phyloP scores from a whole-genome alignment of 2,113 vertebrate genomes.

The Macrotus californicus region DNA sequence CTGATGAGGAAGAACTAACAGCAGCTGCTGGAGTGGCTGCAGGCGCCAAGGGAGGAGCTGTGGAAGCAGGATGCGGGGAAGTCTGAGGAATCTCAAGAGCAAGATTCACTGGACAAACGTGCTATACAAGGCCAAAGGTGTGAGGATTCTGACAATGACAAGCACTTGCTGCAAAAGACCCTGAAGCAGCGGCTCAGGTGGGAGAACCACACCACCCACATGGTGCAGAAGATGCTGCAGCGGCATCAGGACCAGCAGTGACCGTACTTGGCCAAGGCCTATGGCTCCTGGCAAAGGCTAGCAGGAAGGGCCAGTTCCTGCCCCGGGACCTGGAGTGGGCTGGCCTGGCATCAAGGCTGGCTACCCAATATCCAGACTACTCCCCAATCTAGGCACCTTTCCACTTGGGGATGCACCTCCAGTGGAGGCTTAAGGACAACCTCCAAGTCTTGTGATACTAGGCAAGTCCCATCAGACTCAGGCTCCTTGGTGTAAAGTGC shows the following conservation, averaged over 20 bases:
- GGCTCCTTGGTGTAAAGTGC: neutral
- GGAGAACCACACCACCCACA: slow-evolving; percentile 79
- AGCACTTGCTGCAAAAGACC: slow-evolving; percentile 83
- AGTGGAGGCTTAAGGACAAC: neutral
- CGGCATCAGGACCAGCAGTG: slow-evolving; percentile 87
- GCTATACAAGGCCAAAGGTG: slow-evolving; percentile 92
- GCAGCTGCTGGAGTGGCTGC: slow-evolving; percentile 89
- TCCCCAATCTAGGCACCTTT: neutral
- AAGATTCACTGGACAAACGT: slow-evolving; percentile 92
- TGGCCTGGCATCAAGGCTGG: slow-evolving; percentile 54
- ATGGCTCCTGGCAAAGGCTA: slow-evolving; percentile 79
- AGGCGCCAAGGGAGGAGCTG: slow-evolving; percentile 84
- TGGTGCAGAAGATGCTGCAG: slow-evolving; percentile 89
- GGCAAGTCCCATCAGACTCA: neutral
- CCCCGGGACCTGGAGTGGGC: slow-evolving; percentile 90
- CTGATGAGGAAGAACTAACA: slow-evolving; percentile 93
- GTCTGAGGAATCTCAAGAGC: slow-evolving; percentile 84
- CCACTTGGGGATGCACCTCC: neutral
- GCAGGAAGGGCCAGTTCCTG: slow-evolving; percentile 89
- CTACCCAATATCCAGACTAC: neutral
- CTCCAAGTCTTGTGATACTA: neutral
- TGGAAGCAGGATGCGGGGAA: slow-evolving; percentile 83
- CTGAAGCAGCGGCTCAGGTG: slow-evolving; percentile 83
- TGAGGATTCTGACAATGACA: slow-evolving; percentile 70
- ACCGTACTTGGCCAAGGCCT: slow-evolving; percentile 83